These are phyloP conservation scores for Channa striata DNA, from an alignment of 2,797 vertebrate genomes.

Conservation along the genomic window DNA sequence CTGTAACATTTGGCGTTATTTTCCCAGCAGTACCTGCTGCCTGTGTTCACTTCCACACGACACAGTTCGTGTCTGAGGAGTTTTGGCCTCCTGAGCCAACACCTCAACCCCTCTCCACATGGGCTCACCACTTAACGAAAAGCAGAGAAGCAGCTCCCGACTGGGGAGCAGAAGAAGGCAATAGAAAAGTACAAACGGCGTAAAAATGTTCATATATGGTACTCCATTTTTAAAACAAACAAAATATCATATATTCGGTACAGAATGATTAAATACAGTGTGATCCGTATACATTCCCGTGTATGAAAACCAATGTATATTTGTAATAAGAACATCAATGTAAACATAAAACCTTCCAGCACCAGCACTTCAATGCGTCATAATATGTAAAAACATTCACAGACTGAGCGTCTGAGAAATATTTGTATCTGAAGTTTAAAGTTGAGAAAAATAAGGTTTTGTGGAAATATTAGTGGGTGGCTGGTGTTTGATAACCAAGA, in stretches of 20 bases:
- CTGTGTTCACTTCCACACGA: constrained; percentile 39
- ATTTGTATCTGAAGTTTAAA: constrained; percentile 57
- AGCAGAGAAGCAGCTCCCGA: constrained; percentile 32
- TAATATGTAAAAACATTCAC: constrained; percentile 67
- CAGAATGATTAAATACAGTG: constrained; percentile 86
- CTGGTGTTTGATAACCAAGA: constrained; percentile 47
- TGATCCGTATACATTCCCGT: constrained; percentile 84
- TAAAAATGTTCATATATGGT: constrained; percentile 57
- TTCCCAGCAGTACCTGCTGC: constrained; percentile 62
- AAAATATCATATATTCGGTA: constrained; percentile 77
- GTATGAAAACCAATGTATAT: constrained; percentile 74
- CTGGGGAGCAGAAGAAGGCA: constrained; percentile 38
- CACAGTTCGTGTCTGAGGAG: constrained; percentile 18
- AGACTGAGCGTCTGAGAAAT: constrained; percentile 61
- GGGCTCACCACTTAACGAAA: constrained; percentile 16
- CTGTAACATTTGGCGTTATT: no score
- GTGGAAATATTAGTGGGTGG: constrained; percentile 40
- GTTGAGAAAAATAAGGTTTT: constrained; percentile 35
- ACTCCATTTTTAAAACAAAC: constrained; percentile 61
- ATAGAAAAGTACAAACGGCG: constrained; percentile 24
- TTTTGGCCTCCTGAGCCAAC: constrained; percentile 21
- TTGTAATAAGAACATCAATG: constrained; percentile 68
- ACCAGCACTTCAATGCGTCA: constrained; percentile 79
- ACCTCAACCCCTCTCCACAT: constrained; percentile 32
- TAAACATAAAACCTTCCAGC: constrained; percentile 81